These are phyloP conservation scores for Apogon hyalosoma DNA, from an alignment of 2,797 vertebrate species.

Conservation along the genomic window DNA sequence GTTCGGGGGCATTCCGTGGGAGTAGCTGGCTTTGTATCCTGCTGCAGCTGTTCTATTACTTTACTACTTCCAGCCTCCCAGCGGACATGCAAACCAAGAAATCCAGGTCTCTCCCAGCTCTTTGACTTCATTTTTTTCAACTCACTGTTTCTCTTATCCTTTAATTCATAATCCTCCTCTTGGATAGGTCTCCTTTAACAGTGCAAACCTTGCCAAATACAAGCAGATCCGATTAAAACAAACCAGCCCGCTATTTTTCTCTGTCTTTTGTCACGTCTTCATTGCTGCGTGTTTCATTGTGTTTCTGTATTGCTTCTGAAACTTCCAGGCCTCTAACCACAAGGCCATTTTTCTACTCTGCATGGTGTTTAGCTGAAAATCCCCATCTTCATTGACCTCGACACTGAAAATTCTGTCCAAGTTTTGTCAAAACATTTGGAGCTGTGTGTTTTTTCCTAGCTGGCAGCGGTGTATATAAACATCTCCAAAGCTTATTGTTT, in stretches of 20 bases:
- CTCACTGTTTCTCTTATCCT: neutral
- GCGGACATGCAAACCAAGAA: constrained; percentile 31
- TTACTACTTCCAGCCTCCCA: constrained; percentile 44
- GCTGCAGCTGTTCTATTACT: constrained; percentile 69
- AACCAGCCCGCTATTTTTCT: constrained; percentile 6
- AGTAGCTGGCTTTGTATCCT: constrained; percentile 46
- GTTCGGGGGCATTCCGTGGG: constrained; percentile 55
- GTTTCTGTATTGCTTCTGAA: constrained; percentile 30
- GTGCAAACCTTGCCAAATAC: constrained; percentile 24
- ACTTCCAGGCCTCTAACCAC: constrained; percentile 40
- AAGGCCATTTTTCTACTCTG: constrained; percentile 48
- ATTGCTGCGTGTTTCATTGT: neutral
- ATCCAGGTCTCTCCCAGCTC: constrained; percentile 24
- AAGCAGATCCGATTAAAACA: constrained; percentile 5
- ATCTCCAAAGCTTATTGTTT: constrained; percentile 38
- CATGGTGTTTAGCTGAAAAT: constrained; percentile 46
- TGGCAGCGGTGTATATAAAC: constrained; percentile 27
- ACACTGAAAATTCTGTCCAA: constrained; percentile 8
- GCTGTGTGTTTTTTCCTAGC: constrained; percentile 26
- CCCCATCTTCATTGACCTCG: constrained; percentile 34
- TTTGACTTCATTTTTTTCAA: neutral
- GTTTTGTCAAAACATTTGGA: constrained; percentile 34
- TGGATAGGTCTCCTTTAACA: constrained; percentile 10
- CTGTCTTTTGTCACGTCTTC: constrained; percentile 1
- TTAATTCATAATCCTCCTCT: neutral